These are phyloP conservation scores for Merluccius polli DNA, from an alignment of 2,797 vertebrate species.

Conservation along the genomic window DNA sequence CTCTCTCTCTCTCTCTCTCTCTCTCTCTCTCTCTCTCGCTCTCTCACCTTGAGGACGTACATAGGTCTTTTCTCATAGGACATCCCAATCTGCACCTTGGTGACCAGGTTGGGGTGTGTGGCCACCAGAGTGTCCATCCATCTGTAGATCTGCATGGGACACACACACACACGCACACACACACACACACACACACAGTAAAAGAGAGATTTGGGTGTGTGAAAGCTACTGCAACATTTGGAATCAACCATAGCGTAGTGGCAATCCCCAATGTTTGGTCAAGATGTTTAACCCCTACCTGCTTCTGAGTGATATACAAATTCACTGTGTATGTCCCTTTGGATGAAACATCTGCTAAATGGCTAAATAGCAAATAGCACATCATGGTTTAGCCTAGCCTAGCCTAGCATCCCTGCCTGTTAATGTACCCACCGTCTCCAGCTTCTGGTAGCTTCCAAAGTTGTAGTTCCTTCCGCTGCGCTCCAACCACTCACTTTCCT, in stretches of 20 bases:
- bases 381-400: neutral
- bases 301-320: too few species aligned
- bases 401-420: too few species aligned
- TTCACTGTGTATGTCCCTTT: neutral
- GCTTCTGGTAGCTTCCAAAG: conserved; percentile 71
- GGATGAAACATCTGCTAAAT: too few species aligned
- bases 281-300: too few species aligned
- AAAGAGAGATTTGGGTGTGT: too few species aligned
- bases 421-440: conserved; percentile 55
- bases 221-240: too few species aligned
- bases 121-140: conserved; percentile 86
- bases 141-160: conserved; percentile 75
- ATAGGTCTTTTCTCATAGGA: conserved; percentile 80
- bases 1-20: neutral
- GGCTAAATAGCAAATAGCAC: neutral
- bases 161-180: neutral
- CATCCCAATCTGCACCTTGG: conserved; percentile 83
- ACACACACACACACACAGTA: neutral
- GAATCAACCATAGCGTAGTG: too few species aligned
- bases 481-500: conserved; percentile 57
- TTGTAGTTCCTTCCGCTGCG: conserved; percentile 67
- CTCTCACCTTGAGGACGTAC: conserved; percentile 83
- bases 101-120: conserved; percentile 82
- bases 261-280: too few species aligned
- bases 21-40: neutral